Base-by-base conservation (phyloP, 2,113 vertebrate species). In the Eclectus roratus region DNA sequence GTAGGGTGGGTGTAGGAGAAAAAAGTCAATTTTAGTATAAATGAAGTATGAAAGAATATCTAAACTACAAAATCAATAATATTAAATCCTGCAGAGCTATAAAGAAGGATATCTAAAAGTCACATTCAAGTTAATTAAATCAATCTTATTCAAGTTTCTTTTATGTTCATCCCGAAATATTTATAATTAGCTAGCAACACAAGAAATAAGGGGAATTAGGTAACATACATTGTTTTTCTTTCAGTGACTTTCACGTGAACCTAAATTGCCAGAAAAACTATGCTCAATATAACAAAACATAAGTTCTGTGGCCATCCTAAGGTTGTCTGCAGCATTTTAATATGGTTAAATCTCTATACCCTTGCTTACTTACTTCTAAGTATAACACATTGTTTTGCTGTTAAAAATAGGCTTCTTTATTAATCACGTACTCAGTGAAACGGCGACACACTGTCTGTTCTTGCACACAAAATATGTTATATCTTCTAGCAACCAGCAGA, bases 361-460 rank as follows among this genome's bases (percentile, higher is more conserved):
- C 65, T 74, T 35, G 44, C 17, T 80, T 73, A 12, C 23, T 53
- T 60, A 23, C 5, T 15, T 71, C 94, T 93, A 96, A 94, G 89
- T 90, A 92, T 89, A 96, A 63, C 39, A 46, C 73, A 95, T 94
- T 96, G 94, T 94, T 93, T 94, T 91, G 88, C 31, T 76, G 77
- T 86, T 96, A 94, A 96, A 96, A 96, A 96, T 94, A 95, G 28
- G 15, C 24, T 41, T 44, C 84, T 85, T 90, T 88, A 80, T 81
- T 93, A 79, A 72, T 92, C 92, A 94, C 56, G 31, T 88, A 68
- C 60, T 88, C 60, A 7, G 82, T 3, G 11, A 37, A 27, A 85
- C 1, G 92, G 93, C 69, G 73, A 93, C 94, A 61, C 21, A 0
- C 31, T 69, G 93, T 94, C 88, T 96, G 88, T 76, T 72, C 72